Base-by-base conservation (phyloP, 2,888 invertebrate genomes). In the Apamea anceps region DNA sequence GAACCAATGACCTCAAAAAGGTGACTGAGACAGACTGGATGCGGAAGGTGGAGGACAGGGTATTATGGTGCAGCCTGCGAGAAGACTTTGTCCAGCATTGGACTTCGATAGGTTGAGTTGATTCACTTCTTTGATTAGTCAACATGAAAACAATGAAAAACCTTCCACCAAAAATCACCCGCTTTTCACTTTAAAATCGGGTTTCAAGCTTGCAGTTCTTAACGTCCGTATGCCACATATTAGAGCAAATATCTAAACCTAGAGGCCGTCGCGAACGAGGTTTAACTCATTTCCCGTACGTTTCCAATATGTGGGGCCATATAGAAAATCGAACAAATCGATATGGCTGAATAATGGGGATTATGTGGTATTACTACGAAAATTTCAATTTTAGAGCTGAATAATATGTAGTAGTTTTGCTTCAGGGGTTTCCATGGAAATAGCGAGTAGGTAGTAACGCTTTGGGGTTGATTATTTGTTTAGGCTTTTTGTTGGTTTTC, bases 221-320 rank as follows among this genome's bases (percentile, higher is more conserved):
- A 0, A 2, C 2, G 67, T 5, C 89, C 62, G 91, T 95, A 87
- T 94, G 92, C 93, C 85, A 85, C 88, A 83, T 85, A 90, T 92
- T 93, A 93, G 92, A 94, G 92, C 91, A 94, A 94, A 94, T 92
- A 94, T 90, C 93, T 93, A 92, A 92, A 91, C 92, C 91, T 92
- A 91, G 92, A 92, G 94, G 93, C 93, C 93, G 95, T 88, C 94
- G 95, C 91, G 94, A 95, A 95, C 94, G 93, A 92, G 95, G 95
- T 94, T 96, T 96, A 96, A 96, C 96, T 96, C 95, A 96, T 96
- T 96, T 96, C 95, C 95, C 92, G 93, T 92, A 93, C 94, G 92
- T 90, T 92, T 93, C 94, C 95, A 96, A 96, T 95, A 96, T 95
- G 95, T 87, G 85, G 92, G 94, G 94, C 91, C 90, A 94, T 93